Evolutionary conservation across 1,140 invertebrate species (phyloP).

Genomic region (Heliconius congener): DNA sequence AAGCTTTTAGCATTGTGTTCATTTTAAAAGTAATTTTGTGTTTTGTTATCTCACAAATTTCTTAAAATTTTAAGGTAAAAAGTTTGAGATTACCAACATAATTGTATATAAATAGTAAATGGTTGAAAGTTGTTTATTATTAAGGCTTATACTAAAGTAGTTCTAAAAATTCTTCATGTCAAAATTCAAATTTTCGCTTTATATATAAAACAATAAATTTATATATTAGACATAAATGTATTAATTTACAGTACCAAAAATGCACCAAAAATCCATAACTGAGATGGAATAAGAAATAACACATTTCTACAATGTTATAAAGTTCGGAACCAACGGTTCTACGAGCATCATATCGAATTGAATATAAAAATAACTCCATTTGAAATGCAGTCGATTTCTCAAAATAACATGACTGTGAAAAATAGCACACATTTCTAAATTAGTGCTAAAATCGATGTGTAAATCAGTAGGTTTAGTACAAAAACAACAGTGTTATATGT

Average conservation of each 20-base stretch:
- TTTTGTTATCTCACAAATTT: neutral
- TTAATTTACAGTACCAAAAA: neutral
- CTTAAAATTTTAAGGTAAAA: neutral
- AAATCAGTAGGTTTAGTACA: conserved; percentile 38
- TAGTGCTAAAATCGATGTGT: conserved; percentile 44
- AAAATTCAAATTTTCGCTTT: no score
- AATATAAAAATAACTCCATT: conserved; percentile 16
- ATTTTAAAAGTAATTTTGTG: neutral
- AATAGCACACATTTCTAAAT: conserved; percentile 19
- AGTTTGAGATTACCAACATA: neutral
- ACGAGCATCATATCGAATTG: neutral
- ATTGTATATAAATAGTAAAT: neutral
- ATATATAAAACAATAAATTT: no score
- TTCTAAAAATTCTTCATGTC: neutral
- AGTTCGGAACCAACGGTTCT: neutral
- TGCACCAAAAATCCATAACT: neutral
- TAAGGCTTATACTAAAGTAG: neutral
- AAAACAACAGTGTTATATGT: conserved; percentile 32
- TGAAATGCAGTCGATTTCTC: conserved; percentile 14
- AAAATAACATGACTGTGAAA: conserved; percentile 19
- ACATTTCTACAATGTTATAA: neutral
- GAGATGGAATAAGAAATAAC: neutral
- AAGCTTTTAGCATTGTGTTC: neutral
- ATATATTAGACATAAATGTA: neutral
- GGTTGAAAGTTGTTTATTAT: neutral